Evolutionary conservation across 2,113 vertebrate species (phyloP), one percentile per base, ranked within the genome.

Genomic region (Excalfactoria chinensis): DNA sequence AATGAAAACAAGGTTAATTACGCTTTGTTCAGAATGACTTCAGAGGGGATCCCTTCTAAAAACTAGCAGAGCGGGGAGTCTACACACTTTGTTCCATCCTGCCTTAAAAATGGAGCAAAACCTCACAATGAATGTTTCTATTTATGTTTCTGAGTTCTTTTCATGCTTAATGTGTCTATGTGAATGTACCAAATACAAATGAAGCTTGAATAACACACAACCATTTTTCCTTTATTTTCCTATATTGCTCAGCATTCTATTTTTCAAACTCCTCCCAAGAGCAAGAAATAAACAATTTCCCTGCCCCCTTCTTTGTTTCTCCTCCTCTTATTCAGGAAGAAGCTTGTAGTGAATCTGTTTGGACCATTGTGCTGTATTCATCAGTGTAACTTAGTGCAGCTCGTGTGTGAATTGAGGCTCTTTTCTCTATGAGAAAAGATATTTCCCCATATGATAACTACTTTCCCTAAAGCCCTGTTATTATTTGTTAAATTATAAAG

Each of bases 81-180:
- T 46, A 60, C 78, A 90, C 7, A 2, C 79, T 79, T 68, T 84
- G 12, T 41, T 92, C 70, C 63, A 34, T 89, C 88, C 55, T 37
- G 82, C 70, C 82, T 83, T 66, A 66, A 84, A 93, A 72, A 67
- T 76, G 70, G 87, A 93, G 59, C 83, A 78, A 93, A 93, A 83
- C 46, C 51, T 74, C 64, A 86, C 81, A 84, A 56, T 89, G 90
- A 81, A 88, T 34, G 74, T 80, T 88, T 85, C 76, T 96, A 76
- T 69, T 89, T 89, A 94, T 84, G 82, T 93, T 88, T 86, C 76
- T 84, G 86, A 90, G 64, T 72, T 60, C 93, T 86, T 95, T 88
- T 96, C 87, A 85, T 80, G 91, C n/a, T 56, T 92, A 81, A 75
- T 71, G 88, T 83, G 51, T 70, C 83, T 17, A 1, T 91, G 90